These are phyloP conservation scores for Tenodera sinensis DNA, from an alignment of 2,888 invertebrate species.

Conservation along the genomic window DNA sequence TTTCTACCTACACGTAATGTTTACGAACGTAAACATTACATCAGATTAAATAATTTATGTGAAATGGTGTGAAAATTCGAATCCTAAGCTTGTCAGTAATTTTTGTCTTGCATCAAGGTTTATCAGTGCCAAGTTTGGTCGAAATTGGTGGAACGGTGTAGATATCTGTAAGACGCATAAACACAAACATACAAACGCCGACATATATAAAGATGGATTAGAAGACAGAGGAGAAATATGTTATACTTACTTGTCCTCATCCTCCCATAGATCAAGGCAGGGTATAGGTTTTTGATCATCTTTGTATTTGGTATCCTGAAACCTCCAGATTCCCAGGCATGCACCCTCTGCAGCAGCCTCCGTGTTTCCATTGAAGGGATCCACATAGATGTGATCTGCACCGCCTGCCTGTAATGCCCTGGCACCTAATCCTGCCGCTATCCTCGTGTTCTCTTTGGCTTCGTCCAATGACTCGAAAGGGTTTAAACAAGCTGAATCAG, in stretches of 20 bases:
- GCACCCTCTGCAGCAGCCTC: slow-evolving; percentile 50
- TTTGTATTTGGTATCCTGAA: slow-evolving; percentile 47
- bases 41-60: too few species aligned
- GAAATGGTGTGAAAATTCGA: too few species aligned
- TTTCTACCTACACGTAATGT: too few species aligned
- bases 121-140: too few species aligned
- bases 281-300: slow-evolving; percentile 45
- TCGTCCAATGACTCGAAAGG: slow-evolving; percentile 43
- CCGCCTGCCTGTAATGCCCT: neutral
- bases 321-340: slow-evolving; percentile 41
- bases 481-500: slow-evolving; percentile 38
- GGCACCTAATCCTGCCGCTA: slow-evolving; percentile 48
- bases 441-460: slow-evolving; percentile 43
- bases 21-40: too few species aligned
- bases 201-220: too few species aligned
- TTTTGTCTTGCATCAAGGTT: too few species aligned
- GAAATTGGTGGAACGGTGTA: too few species aligned
- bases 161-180: too few species aligned
- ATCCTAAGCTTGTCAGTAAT: too few species aligned
- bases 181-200: too few species aligned
- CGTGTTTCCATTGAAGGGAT: neutral
- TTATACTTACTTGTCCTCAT: slow-evolving; percentile 1
- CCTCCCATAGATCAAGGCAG: slow-evolving; percentile 41
- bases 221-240: too few species aligned
- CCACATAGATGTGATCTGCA: neutral